Evolutionary conservation across 2,888 invertebrate species (phyloP).

Genomic region (Cataglyphis livida): DNA sequence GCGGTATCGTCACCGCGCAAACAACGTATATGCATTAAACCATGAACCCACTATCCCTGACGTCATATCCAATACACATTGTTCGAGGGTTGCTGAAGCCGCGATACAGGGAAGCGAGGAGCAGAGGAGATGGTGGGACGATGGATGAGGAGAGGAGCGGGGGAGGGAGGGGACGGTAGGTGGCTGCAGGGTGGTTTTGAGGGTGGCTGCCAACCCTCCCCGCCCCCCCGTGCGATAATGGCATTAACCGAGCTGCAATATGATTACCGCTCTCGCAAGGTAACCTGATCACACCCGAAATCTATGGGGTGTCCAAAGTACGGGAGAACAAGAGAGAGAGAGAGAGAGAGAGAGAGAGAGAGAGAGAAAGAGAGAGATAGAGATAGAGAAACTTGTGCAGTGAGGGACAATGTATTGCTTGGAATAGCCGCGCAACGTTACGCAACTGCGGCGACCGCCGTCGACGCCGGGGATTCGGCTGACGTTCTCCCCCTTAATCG

Average conservation of each 20-base stretch:
- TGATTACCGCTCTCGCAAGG: slow-evolving; percentile 85
- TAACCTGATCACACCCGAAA: slow-evolving; percentile 85
- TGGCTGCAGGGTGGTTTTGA: slow-evolving; percentile 69
- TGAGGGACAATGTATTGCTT: slow-evolving; percentile 68
- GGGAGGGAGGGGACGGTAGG: slow-evolving; percentile 38
- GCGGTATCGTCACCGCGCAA: slow-evolving; percentile 76
- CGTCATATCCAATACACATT: slow-evolving; percentile 85
- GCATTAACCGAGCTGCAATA: slow-evolving; percentile 85
- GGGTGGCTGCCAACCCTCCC: slow-evolving; percentile 77
- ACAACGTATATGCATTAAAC: slow-evolving; percentile 83
- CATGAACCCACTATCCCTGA: slow-evolving; percentile 83
- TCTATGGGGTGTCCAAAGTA: slow-evolving; percentile 78
- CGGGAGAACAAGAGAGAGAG: slow-evolving; percentile 29
- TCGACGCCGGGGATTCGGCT: slow-evolving; percentile 47
- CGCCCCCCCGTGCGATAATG: slow-evolving; percentile 82
- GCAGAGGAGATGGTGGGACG: neutral
- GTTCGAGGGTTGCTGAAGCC: slow-evolving; percentile 71
- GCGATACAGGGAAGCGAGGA: slow-evolving; percentile 47
- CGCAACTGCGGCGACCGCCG: slow-evolving; percentile 73
- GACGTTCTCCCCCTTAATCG: slow-evolving; percentile 79
- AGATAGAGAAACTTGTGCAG: slow-evolving; percentile 39
- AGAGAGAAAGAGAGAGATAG: slow-evolving; percentile 29
- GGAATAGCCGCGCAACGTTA: slow-evolving; percentile 75
- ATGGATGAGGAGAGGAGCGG: slow-evolving; percentile 34
- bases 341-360: slow-evolving; percentile 31